Conservation (phyloP, 2,797 vertebrate species). For the Oryzias sinensis region DNA sequence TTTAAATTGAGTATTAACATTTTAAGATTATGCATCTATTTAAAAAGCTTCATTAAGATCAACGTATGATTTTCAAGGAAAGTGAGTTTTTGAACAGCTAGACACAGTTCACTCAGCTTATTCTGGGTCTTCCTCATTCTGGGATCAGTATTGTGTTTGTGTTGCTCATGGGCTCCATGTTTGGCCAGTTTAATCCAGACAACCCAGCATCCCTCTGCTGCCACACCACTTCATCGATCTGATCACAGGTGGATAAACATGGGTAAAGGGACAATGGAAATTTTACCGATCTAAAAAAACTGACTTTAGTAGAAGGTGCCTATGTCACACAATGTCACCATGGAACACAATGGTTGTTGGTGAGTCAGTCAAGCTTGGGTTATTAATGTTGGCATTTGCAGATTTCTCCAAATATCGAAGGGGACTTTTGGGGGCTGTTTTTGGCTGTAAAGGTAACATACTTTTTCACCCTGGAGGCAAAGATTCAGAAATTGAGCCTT, state of each 20-base stretch:
- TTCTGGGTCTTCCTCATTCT: neutral
- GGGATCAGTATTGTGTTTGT: conserved; percentile 7
- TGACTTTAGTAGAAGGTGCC: conserved; percentile 10
- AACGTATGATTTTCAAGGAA: too few species aligned
- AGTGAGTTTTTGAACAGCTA: too few species aligned
- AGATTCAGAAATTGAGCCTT: conserved; percentile 72
- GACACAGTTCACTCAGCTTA: neutral
- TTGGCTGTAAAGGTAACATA: conserved; percentile 56
- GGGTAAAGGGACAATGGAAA: conserved; percentile 16
- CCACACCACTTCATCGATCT: conserved; percentile 3
- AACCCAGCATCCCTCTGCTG: neutral
- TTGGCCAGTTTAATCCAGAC: conserved; percentile 8
- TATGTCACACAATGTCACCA: conserved; percentile 13
- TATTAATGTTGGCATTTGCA: conserved; percentile 57
- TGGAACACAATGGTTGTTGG: conserved; percentile 26
- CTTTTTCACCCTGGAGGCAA: conserved; percentile 66
- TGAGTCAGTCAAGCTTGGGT: conserved; percentile 45
- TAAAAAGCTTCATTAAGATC: too few species aligned
- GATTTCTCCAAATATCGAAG: conserved; percentile 63
- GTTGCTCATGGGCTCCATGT: conserved; percentile 5
- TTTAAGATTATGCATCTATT: too few species aligned
- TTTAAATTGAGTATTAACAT: too few species aligned
- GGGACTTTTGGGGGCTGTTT: conserved; percentile 63
- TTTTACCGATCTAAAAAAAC: conserved; percentile 9
- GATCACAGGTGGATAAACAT: conserved; percentile 24